Percentiles rank a stretch among this genome's conserved stretches.
Conservation (phyloP, 1,140 invertebrate species). For the Cyclina sinensis region DNA sequence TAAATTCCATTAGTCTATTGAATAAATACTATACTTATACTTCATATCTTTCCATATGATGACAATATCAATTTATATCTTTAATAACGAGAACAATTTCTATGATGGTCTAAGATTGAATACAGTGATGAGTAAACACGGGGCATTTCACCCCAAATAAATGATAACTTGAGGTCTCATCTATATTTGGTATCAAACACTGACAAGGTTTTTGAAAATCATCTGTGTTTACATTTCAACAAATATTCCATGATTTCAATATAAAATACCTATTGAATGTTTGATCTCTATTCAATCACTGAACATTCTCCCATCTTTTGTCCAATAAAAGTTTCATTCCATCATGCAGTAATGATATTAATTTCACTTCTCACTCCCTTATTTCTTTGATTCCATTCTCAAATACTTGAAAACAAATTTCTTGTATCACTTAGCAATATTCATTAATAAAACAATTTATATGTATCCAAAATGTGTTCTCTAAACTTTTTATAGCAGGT, state of each 20-base stretch:
- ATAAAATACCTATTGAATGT: constrained; percentile 25
- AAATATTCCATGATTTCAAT: constrained; percentile 22
- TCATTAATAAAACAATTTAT: neutral
- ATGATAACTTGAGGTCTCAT: constrained; percentile 31
- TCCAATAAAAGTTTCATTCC: neutral
- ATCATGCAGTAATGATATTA: neutral
- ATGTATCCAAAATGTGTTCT: neutral
- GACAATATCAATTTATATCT: constrained; percentile 36
- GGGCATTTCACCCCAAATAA: constrained; percentile 17
- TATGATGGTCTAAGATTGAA: neutral
- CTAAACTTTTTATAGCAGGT: neutral
- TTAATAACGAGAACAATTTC: neutral
- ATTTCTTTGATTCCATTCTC: neutral
- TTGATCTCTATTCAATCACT: constrained; percentile 29
- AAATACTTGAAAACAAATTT: neutral
- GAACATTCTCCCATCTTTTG: neutral
- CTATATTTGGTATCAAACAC: constrained; percentile 29
- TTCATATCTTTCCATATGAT: neutral
- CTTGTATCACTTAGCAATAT: neutral
- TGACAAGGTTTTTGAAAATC: constrained; percentile 25
- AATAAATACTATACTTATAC: neutral
- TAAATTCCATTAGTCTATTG: neutral
- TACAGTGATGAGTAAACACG: neutral
- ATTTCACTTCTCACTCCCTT: neutral
- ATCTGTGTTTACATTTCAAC: constrained; percentile 39